Base-by-base conservation (phyloP, 2,113 vertebrate genomes). In the Antechinus stuartii region DNA sequence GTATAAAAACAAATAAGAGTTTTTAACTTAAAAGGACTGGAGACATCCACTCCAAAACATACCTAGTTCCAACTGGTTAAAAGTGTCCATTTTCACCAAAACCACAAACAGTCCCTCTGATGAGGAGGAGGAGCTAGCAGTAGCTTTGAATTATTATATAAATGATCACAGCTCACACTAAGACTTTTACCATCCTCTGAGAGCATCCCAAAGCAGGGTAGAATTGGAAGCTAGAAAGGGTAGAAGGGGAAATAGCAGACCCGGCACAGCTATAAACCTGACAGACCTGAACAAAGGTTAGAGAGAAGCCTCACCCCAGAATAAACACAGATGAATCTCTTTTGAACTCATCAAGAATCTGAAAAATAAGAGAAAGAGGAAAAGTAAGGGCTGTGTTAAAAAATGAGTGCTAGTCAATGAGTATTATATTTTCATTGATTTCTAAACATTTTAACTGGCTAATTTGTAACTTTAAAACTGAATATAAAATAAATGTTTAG, bases 271-370 rank as follows among this genome's bases (percentile, higher is more conserved):
- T 0, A 0, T 84, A 42, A 84, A 84, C 35, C 68, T 84, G 68
- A 84, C 19, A 84, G 68, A 89, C 93, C 89, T 2, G 1, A 57
- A 50, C 2, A 26, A 16, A 42, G 27, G 91, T 27, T 35, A 0
- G 92, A 53, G 0, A 92, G 94, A 42, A 76, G 24, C 98, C 99
- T 99, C 97, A 99, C 99, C 99, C 99, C 98, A 99, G 98, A 97
- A 99, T 99, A 97, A 99, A 99, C 95, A 99, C 98, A 76, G 99
- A 99, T 0, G 99, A 99, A 96, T 99, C 99, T 95, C 98, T 99
- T 98, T 99, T 99, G 98, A 99, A 99, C 98, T 99, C 99, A 23
- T 99, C 99, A 14, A 99, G 99, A 97, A 99, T 99, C 99, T 99
- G 98, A 97, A 97, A 98, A 57, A 1, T 55, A 92, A 93, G 91